Base-by-base conservation (phyloP, 2,888 invertebrate genomes). In the Caenorhabditis sp. region DNA sequence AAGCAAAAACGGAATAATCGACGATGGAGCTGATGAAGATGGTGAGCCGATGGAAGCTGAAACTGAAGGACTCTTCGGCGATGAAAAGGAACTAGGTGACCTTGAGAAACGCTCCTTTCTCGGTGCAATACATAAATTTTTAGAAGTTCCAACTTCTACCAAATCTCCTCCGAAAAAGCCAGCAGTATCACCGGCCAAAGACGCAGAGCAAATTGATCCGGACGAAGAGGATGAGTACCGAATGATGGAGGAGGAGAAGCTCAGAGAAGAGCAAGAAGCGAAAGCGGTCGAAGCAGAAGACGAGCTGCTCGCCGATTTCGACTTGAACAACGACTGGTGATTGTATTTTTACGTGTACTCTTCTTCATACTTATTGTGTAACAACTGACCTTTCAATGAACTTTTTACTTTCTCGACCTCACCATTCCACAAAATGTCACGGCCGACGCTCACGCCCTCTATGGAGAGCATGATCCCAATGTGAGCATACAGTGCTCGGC, bases 221-320 rank as follows among this genome's bases (percentile, higher is more conserved):
- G 46, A 55, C 13, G 61, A 43, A 11, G 66, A 75, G 6, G 68
- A 62, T 20, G 62, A 58, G 32, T 56, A 45, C 17, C 45, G 43
- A 15, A 50, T 43, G 62, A 58, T 59, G 56, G 72, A 79, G 13
- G 72, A 75, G 35, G 62, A 75, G 35, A 37, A 62, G 11, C 35
- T 35, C 1, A 45, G 70, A 13, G 65, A 73, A 41, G 52, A 53
- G 15, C 39, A 55, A 61, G 52, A 73, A 39, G 76, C 59, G 4
- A 32, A 35, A 45, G 52, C 53, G 8, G 79, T 63, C 4, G 52
- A 39, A 41, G 53, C 39, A 17, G 79, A 68, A 17, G 80, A 80
- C 24, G 77, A 70, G 13, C 26, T 77, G 11, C 65, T 80, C 62
- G 77, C 55, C 9, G 77, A 80, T 53, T 80, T 80, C 30, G 80